Evolutionary conservation across 2,888 invertebrate genomes (phyloP), one percentile per base, ranked within the genome.

Genomic region (Bellardia bayeri): DNA sequence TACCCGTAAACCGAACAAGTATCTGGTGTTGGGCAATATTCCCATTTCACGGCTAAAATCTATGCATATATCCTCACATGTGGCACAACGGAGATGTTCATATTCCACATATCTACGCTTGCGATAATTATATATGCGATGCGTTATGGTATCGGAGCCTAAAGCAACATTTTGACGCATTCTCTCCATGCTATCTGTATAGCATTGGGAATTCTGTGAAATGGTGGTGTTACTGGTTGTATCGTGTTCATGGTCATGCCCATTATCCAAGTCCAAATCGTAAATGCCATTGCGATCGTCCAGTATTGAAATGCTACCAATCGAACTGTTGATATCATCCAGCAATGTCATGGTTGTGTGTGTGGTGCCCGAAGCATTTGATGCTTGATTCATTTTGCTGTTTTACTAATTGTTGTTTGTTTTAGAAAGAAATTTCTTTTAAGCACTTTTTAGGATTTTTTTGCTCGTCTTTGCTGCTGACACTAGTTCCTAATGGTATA

Each of bases 1-100:
- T 89, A 96, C 94, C 91, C 97, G 94, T 66, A 98, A 93, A 16
- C 96, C 96, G 94, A 98, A 98, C 72, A 98, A 94, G 90, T 97
- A 96, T 86, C 97, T 95, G 61, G 96, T 96, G 45, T 97, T 94
- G 6, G 97, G 97, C 78, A 96, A 95, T 91, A 98, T 97, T 13
- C 95, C 95, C 89, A 97, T 94, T 88, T 95, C 94, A 92, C 96
- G 96, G 91, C 97, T 97, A 88, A 97, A 94, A 91, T 95, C 92
- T 89, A 95, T 95, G 91, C 97, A 96, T 56, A 97, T 94, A 90
- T 97, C 96, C 92, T 97, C 97, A 42, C 94, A 94, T 69, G 94
- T 94, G 89, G 94, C 83, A 33, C 23, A 75, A 8, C 61, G 72
- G 0, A 81, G 64, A 88, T 90, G 91, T 3, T 89, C 84, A 78